Evolutionary conservation across 2,797 vertebrate species (phyloP).

Genomic region (Hipposideros larvatus): DNA sequence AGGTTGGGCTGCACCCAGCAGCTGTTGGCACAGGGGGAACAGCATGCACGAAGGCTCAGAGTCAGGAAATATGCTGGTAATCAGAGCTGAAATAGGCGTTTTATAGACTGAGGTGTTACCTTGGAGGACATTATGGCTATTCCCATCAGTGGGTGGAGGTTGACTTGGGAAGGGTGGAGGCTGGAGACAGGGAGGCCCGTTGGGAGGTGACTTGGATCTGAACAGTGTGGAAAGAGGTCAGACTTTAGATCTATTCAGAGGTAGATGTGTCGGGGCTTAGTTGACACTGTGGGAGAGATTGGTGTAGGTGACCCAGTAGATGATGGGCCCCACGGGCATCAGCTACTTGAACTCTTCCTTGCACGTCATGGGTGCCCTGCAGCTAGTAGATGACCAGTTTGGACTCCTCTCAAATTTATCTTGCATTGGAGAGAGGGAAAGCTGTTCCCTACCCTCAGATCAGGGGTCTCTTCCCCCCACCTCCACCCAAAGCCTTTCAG

Average conservation of each 20-base stretch:
- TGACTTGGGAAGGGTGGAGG: not conserved
- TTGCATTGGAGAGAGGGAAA: not conserved
- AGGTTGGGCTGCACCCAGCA: not conserved
- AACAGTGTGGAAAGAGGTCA: not conserved
- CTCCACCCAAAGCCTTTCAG: not conserved
- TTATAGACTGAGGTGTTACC: not conserved
- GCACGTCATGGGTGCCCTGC: rapidly evolving
- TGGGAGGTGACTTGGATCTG: not conserved
- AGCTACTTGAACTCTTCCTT: not conserved
- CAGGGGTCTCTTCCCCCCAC: not conserved
- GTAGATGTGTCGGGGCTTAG: not conserved
- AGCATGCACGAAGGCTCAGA: not conserved
- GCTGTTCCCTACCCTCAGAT: not conserved
- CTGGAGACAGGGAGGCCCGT: not conserved
- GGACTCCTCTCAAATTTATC: not conserved
- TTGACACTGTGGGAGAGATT: not conserved
- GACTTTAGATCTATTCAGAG: not conserved
- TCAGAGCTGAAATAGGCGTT: not conserved
- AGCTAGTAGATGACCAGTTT: not conserved
- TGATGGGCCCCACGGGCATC: rapidly evolving
- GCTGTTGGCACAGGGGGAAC: not conserved
- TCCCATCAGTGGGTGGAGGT: not conserved
- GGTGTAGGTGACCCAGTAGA: rapidly evolving
- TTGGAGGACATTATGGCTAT: not conserved
- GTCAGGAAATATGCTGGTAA: not conserved